These are phyloP conservation scores for Abscondita cerata DNA, from an alignment of 2,888 invertebrate species.

Conservation along the genomic window DNA sequence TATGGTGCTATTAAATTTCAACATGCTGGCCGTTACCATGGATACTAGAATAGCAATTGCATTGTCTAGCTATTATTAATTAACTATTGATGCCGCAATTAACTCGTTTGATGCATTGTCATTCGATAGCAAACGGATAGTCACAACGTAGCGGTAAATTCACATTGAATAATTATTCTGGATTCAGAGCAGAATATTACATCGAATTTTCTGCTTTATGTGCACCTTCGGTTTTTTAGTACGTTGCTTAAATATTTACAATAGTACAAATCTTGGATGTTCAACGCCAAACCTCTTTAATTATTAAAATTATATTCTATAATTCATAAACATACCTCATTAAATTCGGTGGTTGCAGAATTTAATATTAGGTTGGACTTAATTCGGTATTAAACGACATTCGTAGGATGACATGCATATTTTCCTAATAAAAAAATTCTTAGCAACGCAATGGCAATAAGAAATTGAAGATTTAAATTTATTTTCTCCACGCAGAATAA, in stretches of 20 bases:
- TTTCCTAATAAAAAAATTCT: not conserved
- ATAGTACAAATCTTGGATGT: too few relatives aligned
- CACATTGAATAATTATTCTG: conserved; percentile 10
- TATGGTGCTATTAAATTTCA: conserved; percentile 25
- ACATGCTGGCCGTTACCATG: conserved; percentile 40
- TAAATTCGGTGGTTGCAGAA: not conserved
- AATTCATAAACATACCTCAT: not conserved
- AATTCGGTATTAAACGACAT: not conserved
- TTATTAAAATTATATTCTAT: not conserved
- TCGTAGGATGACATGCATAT: not conserved
- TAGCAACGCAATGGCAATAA: not conserved
- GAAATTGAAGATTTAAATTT: conserved; percentile 18
- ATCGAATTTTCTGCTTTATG: too few relatives aligned
- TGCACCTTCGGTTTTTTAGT: too few relatives aligned
- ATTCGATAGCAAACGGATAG: conserved; percentile 24
- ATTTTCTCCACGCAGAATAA: conserved; percentile 20
- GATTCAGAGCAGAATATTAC: not conserved
- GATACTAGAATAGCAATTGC: conserved; percentile 40
- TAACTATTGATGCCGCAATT: conserved; percentile 43
- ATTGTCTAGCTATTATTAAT: conserved; percentile 45
- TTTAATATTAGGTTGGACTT: too few relatives aligned
- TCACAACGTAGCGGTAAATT: conserved; percentile 10
- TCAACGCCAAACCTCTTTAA: too few relatives aligned
- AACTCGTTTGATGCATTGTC: conserved; percentile 40
- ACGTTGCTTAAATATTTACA: too few relatives aligned